Percentiles rank a stretch among this genome's conserved stretches.
phyloP scores from a whole-genome alignment of 2,113 vertebrate genomes.

The Aspiorhynchus laticeps region DNA sequence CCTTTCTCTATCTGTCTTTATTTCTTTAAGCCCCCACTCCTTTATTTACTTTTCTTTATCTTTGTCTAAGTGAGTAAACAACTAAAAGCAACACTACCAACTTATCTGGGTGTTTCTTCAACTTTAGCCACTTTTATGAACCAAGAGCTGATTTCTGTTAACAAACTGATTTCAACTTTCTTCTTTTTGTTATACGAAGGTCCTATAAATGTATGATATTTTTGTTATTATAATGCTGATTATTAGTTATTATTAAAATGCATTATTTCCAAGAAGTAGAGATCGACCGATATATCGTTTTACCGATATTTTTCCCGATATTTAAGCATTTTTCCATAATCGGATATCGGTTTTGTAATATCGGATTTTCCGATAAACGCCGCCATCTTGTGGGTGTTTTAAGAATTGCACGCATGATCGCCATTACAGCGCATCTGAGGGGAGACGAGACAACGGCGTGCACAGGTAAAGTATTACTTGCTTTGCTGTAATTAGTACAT shows the following conservation, averaged over 20 bases:
- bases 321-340: too few species aligned
- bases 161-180: not conserved
- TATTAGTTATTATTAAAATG: not conserved
- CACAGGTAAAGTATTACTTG: too few species aligned
- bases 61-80: slow-evolving; percentile 23
- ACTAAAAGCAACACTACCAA: not conserved
- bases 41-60: slow-evolving; percentile 31
- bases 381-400: too few species aligned
- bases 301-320: too few species aligned
- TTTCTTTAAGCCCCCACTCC: slow-evolving; percentile 23
- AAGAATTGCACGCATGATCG: too few species aligned
- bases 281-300: too few species aligned
- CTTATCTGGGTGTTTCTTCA: not conserved
- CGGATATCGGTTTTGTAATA: too few species aligned
- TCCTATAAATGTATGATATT: not conserved
- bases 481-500: too few species aligned
- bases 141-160: not conserved
- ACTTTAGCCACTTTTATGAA: not conserved
- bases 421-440: too few species aligned
- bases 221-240: not conserved
- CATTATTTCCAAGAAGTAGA: not conserved
- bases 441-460: too few species aligned
- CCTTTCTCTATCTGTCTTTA: slow-evolving; percentile 34
- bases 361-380: too few species aligned
- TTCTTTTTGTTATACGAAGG: not conserved